Base-by-base conservation (phyloP, 1,140 invertebrate genomes). In the Brachionus angularis region DNA sequence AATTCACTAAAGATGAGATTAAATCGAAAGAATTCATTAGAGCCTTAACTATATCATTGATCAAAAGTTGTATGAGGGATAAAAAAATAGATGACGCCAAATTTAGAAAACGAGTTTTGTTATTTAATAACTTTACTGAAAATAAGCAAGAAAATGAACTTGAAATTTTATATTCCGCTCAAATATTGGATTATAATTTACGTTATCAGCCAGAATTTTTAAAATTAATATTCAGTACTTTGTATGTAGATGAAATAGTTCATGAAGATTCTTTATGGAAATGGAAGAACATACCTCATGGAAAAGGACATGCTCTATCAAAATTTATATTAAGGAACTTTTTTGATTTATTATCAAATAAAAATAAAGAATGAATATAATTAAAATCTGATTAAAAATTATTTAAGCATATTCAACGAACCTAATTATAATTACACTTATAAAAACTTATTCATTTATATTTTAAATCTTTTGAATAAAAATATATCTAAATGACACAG, bases 1-100 rank as follows among this genome's bases (percentile, higher is more conserved):
- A 58, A 33, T 58, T 58, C 39, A 31, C 36, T 23, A 58, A 58
- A 23, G 33, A 58, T 14, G 53, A 58, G 21, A 58, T 34, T 8
- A 58, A 39, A 31, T 33, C 31, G 10, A 58, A 58, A 39, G 53
- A 58, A 23, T 58, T 58, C 36, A 39, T 39, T 5, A 36, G 53
- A 39, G 53, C 53, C 0, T 58, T 58, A 23, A 58, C 33, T 18
- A 34, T 58, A 2, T 31, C 39, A 23, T 58, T 58, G 36, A 39
- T 58, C 7, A 34, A 58, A 58, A 58, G 25, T 23, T 18, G 8
- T 23, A 33, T 58, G 12, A 36, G 4, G 21, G 18, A 39, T 36
- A 27, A 29, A 23, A 58, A 33, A 39, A 39, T 58, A 29, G 53
- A 58, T 36, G 16, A 21, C 14, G 53, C 36, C 14, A 58, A 42